Evolutionary conservation across 2,888 invertebrate genomes (phyloP), one percentile per base, ranked within the genome.

Genomic region (Xylota segnis): DNA sequence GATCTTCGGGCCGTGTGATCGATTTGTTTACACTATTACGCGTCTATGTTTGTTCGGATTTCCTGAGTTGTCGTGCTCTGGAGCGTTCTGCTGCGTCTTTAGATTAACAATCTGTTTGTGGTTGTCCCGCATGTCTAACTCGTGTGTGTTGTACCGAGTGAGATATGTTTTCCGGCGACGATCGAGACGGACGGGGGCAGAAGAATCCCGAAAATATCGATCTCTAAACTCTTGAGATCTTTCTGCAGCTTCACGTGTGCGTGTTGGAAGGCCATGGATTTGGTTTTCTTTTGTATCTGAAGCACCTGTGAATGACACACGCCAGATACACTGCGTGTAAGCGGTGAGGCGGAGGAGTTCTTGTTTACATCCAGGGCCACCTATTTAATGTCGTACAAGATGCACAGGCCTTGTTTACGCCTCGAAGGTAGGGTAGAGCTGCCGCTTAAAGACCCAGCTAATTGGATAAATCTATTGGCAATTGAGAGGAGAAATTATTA

Each of bases 221-320:
- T 66, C 66, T 54, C 23, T n/a, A 32, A 65, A 76, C 79, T n/a
- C n/a, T 84, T 79, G 79, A 84, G 81, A 65, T 84, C 29, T 32
- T 75, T 78, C 47, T 58, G 47, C 52, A 58, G 70, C 56, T 83
- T 77, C 61, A 83, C 52, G 65, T 79, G 29, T 72, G 18, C 40
- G 18, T 34, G 37, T 65, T 14, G 61, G 68, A 68, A 78, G 83
- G 56, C 71, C 82, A 72, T 61, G 50, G 45, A 58, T 58, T 43
- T 43, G 0, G n/a, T 43, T 9, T 56, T 37, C 54, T 54, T 65
- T 83, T 87, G 82, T 78, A 74, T 87, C 43, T 87, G 63, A 87
- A 87, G 87, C 87, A 87, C 87, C 87, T 87, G 87, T 83, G 87
- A 87, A 87, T 83, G 77, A 87, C 77, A 87, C 68, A 87, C 74